A percentile compares a stretch with the other conserved stretches of the same genome.
Conservation (phyloP, 2,797 vertebrate species). For the Sebastes glaucus region DNA sequence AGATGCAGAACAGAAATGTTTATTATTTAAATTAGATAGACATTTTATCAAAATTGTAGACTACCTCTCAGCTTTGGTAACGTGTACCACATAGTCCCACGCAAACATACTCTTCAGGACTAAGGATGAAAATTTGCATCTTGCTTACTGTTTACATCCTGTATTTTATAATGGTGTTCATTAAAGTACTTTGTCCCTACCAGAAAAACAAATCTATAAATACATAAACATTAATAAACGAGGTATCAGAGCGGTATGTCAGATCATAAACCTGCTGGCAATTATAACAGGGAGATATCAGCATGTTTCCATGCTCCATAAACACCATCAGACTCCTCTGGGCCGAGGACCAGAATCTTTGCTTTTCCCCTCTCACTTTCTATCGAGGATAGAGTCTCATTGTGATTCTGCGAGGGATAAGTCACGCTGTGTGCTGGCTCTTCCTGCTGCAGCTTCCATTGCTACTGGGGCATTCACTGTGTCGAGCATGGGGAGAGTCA, state of each 20-base stretch:
- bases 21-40: no score
- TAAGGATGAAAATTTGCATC: no score
- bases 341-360: constrained; percentile 20
- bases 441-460: constrained; percentile 58
- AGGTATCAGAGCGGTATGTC: neutral
- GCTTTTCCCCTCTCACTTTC: constrained; percentile 35
- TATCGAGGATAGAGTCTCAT: constrained; percentile 62
- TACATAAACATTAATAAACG: neutral
- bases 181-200: no score
- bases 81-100: no score
- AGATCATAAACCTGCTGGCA: constrained; percentile 12
- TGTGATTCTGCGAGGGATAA: constrained; percentile 71
- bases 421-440: constrained; percentile 67
- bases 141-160: no score
- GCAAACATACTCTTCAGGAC: no score
- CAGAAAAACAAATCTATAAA: neutral
- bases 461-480: constrained; percentile 57
- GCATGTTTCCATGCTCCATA: constrained; percentile 35
- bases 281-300: constrained; percentile 12
- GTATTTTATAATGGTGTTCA: no score
- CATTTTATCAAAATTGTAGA: no score
- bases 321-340: constrained; percentile 39
- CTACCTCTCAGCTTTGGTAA: no score
- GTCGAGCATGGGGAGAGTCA: constrained; percentile 69
- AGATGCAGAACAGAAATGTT: no score